Evolutionary conservation across 2,113 vertebrate species (phyloP).

Genomic region (Bos javanicus): DNA sequence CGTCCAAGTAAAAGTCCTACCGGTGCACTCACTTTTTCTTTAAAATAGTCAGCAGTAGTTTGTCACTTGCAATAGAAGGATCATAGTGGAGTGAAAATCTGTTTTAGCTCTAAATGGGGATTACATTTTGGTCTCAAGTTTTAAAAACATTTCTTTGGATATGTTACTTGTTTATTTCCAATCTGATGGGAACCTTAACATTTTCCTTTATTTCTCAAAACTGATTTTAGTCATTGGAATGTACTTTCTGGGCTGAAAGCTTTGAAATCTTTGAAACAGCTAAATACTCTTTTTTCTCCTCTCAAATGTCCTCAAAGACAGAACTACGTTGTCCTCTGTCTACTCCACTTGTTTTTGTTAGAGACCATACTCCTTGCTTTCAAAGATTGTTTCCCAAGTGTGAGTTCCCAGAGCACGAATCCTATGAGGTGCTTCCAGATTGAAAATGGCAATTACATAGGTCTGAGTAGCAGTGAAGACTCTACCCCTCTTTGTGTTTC

Average conservation of each 20-base stretch:
- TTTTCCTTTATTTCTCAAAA: constrained; percentile 15
- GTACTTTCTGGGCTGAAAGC: neutral
- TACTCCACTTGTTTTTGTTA: neutral
- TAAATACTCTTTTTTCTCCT: neutral
- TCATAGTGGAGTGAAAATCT: neutral
- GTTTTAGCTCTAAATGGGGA: neutral
- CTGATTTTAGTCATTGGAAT: neutral
- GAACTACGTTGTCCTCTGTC: neutral
- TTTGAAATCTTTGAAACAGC: neutral
- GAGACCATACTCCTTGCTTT: neutral
- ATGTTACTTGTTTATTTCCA: neutral
- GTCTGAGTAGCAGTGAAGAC: neutral
- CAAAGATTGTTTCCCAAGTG: neutral
- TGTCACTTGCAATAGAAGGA: neutral
- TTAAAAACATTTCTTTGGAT: neutral
- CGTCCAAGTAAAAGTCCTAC: neutral
- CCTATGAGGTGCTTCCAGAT: neutral
- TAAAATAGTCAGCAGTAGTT: neutral
- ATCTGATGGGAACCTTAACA: neutral
- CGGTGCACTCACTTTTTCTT: neutral
- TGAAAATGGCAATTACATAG: neutral
- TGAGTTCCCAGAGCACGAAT: neutral
- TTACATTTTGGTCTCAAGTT: neutral
- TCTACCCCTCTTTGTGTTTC: neutral
- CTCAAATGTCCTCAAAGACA: neutral